Conservation (phyloP, 2,797 vertebrate species). For the Carduelis carduelis region DNA sequence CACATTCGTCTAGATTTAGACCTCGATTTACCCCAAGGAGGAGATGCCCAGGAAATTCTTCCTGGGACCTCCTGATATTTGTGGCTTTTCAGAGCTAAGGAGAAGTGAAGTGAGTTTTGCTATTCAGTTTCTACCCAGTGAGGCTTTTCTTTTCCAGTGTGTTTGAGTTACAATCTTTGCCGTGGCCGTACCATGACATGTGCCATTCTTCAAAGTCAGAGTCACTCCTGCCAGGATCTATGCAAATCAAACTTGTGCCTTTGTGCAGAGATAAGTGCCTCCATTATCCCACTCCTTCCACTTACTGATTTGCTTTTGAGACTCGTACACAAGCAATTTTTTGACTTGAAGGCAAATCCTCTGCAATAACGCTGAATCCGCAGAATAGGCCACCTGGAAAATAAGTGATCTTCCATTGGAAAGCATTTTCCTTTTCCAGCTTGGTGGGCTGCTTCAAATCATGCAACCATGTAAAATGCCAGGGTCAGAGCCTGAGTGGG, state of each 20-base stretch:
- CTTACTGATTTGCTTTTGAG: constrained; percentile 19
- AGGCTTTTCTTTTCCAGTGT: background rate
- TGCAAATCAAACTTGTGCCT: constrained; percentile 31
- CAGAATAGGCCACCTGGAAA: constrained; percentile 41
- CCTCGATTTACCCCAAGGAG: constrained; percentile 4
- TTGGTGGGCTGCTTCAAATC: background rate
- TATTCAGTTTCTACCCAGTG: background rate
- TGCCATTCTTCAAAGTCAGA: constrained; percentile 34
- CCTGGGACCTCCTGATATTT: background rate
- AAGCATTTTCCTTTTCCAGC: background rate
- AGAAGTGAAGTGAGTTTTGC: background rate
- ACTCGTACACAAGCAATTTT: background rate
- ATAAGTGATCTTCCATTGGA: background rate
- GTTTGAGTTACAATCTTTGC: background rate
- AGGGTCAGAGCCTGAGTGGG: background rate
- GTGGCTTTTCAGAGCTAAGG: background rate
- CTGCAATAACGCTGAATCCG: background rate
- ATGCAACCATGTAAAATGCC: background rate
- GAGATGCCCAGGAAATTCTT: background rate
- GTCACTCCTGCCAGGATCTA: background rate
- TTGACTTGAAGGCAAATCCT: constrained; percentile 20
- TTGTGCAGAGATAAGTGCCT: background rate
- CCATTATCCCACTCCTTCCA: constrained; percentile 7
- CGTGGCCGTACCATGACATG: background rate
- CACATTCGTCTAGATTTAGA: background rate